Percentiles rank a stretch among this genome's conserved stretches.
These are phyloP conservation scores for Drosophila kambysellisi DNA, from an alignment of 2,888 invertebrate species.

Conservation along the genomic window DNA sequence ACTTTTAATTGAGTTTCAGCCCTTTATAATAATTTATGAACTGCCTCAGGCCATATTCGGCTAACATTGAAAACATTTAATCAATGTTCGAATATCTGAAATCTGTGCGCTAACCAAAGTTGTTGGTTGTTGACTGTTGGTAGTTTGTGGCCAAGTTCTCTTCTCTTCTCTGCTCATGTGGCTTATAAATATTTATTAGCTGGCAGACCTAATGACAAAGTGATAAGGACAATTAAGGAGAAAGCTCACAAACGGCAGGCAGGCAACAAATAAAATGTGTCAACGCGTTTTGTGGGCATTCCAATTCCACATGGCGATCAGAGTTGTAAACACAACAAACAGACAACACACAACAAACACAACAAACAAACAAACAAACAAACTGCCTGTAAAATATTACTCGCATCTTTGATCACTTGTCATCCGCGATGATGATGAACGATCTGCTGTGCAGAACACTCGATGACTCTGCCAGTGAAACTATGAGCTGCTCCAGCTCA, in stretches of 20 bases:
- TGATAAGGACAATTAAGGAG: constrained; percentile 81
- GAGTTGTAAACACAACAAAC: constrained; percentile 59
- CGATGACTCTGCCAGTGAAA: constrained; percentile 1
- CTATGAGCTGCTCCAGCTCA: constrained; percentile 9
- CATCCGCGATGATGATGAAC: constrained; percentile 77
- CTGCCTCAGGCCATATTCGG: constrained; percentile 68
- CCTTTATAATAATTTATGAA: constrained; percentile 76
- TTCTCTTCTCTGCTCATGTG: background rate
- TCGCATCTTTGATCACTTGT: constrained; percentile 78
- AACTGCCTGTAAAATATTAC: constrained; percentile 79
- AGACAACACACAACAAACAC: constrained; percentile 23
- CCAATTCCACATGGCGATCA: constrained; percentile 51
- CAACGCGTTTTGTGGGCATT: constrained; percentile 57
- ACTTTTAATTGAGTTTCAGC: constrained; percentile 77
- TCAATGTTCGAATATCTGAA: constrained; percentile 77
- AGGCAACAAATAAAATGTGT: constrained; percentile 70
- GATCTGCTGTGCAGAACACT: constrained; percentile 38
- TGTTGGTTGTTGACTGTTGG: constrained; percentile 22
- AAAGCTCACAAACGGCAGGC: constrained; percentile 49
- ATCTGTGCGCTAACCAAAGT: constrained; percentile 61
- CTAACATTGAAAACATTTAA: constrained; percentile 71
- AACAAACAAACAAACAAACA: constrained; percentile 25
- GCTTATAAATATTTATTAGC: constrained; percentile 72
- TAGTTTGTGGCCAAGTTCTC: too few relatives aligned
- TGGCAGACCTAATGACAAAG: constrained; percentile 73